Evolutionary conservation across 2,113 vertebrate genomes (phyloP), one percentile per base, ranked within the genome.

Genomic region (Colius striatus): DNA sequence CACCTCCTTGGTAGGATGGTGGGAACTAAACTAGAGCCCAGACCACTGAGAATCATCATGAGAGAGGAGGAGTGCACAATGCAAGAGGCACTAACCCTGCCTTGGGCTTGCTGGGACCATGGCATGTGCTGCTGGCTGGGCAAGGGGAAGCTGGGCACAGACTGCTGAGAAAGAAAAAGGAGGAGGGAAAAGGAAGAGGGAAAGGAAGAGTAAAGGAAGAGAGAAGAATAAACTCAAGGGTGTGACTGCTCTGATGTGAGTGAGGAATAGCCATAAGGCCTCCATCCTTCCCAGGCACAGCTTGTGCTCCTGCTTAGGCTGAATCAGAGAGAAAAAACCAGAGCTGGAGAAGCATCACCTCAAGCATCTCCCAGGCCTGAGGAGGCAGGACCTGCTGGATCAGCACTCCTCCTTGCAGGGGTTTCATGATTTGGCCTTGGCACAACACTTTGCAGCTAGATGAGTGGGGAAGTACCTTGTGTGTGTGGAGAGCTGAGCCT

Each of bases 31-130:
- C 12, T 3, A 23, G 38, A 62, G 43, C 34, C 71, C 41, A 62
- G 26, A 38, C 11, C 1, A 5, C 16, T 5, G n/a, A 53, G 58
- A 81, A 62, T 3, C 43, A 29, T 6, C 23, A 13, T 0, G 2
- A 16, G 53, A 22, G 36, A 29, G 50, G 45, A 50, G 50, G 19
- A 16, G 29, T 2, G 32, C 48, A 54, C 15, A 4, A 5, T 8
- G 71, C 45, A 6, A 45, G 36, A n/a, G 13, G 67, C 60, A 43
- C 12, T 41, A 41, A 41, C 38, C 38, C 9, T 41, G 51, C 25
- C 45, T 10, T 10, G 36, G 29, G 34, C 15, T 8, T 13, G n/a
- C 57, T 13, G 18, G 43, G 17, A 26, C 0, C 3, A 25, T 8
- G 32, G 38, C 51, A 62, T 2, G 3, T 27, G 47, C 55, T 41